Evolutionary conservation across 2,113 vertebrate species (phyloP), one percentile per base, ranked within the genome.

Genomic region (Brachypteracias leptosomus): DNA sequence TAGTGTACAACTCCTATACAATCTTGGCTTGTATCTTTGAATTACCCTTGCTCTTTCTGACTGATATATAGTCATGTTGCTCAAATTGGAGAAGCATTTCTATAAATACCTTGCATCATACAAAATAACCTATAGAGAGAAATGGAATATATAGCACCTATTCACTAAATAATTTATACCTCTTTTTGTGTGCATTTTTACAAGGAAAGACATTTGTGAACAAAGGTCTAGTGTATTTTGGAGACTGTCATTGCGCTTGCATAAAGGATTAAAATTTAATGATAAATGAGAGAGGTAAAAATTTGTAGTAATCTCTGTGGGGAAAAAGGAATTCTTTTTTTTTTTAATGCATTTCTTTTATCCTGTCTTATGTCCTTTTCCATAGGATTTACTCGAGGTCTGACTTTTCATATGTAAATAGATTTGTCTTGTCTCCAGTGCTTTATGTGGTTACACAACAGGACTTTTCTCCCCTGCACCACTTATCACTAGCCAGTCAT

Each of bases 321-420:
- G 28, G 36, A 76, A 42, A 52, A 65, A 88, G 31, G 28, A 77
- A 71, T 80, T 93, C 42, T 51, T 24, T 51, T 51, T 22, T 24
- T 47, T 67, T 46, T n/a, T n/a, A n/a, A 66, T 40, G 25, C 10
- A 6, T 91, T 66, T 89, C 17, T 89, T 94, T 93, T 38, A 83
- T 74, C 11, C 75, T 58, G 25, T 57, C 58, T 94, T 26, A 38
- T 6, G 59, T 88, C 59, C 47, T 83, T 79, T 93, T 77, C 51
- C 10, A 4, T 2, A 83, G 35, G 46, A 91, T 80, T 84, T 91
- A 38, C 38, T 83, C 62, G 33, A 90, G 51, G 35, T 88, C 59
- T 18, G 38, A 79, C 66, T 93, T 95, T 87, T 92, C 90, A 49
- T 84, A 92, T 89, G 92, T 84, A 92, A 96, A 95, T 91, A 74